Evolutionary conservation across 2,797 vertebrate genomes (phyloP).

Genomic region (Galagoides demidoff): DNA sequence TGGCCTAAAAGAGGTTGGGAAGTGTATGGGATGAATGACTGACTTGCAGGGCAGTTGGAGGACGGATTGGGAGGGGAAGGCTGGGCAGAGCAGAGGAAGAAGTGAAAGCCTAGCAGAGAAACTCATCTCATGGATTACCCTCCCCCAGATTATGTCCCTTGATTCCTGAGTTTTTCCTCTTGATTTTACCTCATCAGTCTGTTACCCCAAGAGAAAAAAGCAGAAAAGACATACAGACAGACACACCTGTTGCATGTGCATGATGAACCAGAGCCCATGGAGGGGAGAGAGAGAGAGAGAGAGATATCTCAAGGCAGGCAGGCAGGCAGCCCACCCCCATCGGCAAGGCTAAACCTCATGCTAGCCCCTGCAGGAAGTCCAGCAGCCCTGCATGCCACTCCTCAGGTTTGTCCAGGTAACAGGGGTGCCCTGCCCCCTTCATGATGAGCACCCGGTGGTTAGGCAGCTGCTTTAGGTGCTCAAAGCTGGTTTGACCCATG

Average conservation of each 20-base stretch:
- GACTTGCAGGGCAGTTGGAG: background rate
- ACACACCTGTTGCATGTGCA: slow-evolving; percentile 38
- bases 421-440: slow-evolving; percentile 94
- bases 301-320: background rate
- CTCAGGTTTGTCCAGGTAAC: slow-evolving; percentile 95
- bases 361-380: slow-evolving; percentile 91
- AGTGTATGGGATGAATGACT: background rate
- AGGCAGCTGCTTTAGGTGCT: slow-evolving; percentile 91
- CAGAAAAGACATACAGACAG: slow-evolving; percentile 33
- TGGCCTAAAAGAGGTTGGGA: background rate
- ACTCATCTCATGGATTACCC: slow-evolving; percentile 52
- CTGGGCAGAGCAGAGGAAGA: background rate
- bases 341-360: slow-evolving; percentile 50
- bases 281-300: background rate
- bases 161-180: slow-evolving; percentile 37
- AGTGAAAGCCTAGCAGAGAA: background rate
- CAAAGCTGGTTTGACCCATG: slow-evolving; percentile 91
- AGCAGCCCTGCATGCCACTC: slow-evolving; percentile 93
- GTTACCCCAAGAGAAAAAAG: slow-evolving; percentile 67
- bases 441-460: slow-evolving; percentile 94
- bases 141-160: slow-evolving; percentile 21
- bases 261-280: background rate
- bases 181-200: slow-evolving; percentile 55
- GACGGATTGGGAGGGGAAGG: background rate
- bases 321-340: background rate